Base-by-base conservation (phyloP, 1,140 invertebrate genomes). In the Drosophila quadrilineata region DNA sequence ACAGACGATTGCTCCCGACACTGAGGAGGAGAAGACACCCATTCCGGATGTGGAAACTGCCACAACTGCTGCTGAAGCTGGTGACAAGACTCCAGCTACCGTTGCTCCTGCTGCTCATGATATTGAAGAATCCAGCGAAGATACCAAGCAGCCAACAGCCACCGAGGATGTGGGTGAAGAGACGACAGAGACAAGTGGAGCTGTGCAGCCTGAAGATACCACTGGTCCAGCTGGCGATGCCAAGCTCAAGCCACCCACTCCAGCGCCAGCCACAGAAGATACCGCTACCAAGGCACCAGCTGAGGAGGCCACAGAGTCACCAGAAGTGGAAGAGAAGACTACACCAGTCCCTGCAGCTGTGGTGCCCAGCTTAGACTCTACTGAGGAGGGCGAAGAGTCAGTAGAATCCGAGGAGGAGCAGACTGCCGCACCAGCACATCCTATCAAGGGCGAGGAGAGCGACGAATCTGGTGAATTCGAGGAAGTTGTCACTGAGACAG, bases 371-470 rank as follows among this genome's bases (percentile, higher is more conserved):
- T 49, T 85, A 26, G 85, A 86, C 6, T 89, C 87, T 14, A 64
- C 50, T 3, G 87, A 89, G 36, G 87, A 85, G 12, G 58, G 28
- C n/a, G 87, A 69, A 6, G 73, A 75, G 21, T 87, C 87, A 24
- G 63, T 71, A 2, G 87, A 89, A 48, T 89, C 84, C 1, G 84
- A 87, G 48, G 87, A 89, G 60, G 88, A 87, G 12, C 63, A 65
- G 6, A 49, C 63, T 10, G 16, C 69, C 31, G 63, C 48, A 5
- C 29, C 68, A 12, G 14, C 22, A 29, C 4, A 22, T 36, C 6
- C 74, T 36, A 9, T 12, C 3, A 75, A 72, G 52, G 68, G 26
- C 14, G 72, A 73, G 0, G 53, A 66, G 12, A 60, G 54, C 26
- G 70, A 49, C 9, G 63, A 67, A 22, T 41, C 60, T 22, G 35